Percentiles rank a stretch among this genome's conserved stretches.
Conservation (phyloP, 2,113 vertebrate genomes). For the Gambusia affinis region DNA sequence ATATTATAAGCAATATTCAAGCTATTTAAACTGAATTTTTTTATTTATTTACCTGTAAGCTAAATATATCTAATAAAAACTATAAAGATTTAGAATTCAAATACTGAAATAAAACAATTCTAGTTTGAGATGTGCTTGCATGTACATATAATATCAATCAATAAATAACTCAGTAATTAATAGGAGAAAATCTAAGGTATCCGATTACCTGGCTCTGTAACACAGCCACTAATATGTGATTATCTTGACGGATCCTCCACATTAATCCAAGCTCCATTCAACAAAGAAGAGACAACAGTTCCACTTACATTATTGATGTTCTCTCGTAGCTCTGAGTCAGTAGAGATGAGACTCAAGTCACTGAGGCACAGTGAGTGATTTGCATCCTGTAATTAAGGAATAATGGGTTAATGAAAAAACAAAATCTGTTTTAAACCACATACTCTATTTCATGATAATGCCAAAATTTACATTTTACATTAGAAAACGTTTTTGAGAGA, state of each 20-base stretch:
- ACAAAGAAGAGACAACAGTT: conserved; percentile 3
- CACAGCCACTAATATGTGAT: neutral
- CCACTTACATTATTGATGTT: conserved; percentile 88
- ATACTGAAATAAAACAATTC: no score
- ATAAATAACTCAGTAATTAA: neutral
- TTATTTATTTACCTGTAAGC: no score
- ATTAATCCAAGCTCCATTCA: neutral
- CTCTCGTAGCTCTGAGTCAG: conserved; percentile 92
- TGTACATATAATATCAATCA: neutral
- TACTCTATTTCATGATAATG: neutral
- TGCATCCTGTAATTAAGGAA: conserved; percentile 85
- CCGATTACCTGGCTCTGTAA: neutral
- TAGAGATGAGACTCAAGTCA: conserved; percentile 95
- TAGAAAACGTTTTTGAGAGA: neutral
- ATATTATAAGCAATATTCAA: no score
- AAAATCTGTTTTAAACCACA: neutral
- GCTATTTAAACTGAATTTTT: no score
- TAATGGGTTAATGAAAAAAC: conserved; percentile 25
- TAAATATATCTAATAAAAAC: no score
- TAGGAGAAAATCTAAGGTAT: neutral
- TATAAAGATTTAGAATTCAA: no score
- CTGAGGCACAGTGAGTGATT: conserved; percentile 97
- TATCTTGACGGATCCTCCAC: neutral
- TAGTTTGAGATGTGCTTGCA: no score
- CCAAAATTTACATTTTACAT: neutral